These are phyloP conservation scores for Hippoglossus hippoglossus DNA, from an alignment of 2,797 vertebrate genomes.

Conservation along the genomic window DNA sequence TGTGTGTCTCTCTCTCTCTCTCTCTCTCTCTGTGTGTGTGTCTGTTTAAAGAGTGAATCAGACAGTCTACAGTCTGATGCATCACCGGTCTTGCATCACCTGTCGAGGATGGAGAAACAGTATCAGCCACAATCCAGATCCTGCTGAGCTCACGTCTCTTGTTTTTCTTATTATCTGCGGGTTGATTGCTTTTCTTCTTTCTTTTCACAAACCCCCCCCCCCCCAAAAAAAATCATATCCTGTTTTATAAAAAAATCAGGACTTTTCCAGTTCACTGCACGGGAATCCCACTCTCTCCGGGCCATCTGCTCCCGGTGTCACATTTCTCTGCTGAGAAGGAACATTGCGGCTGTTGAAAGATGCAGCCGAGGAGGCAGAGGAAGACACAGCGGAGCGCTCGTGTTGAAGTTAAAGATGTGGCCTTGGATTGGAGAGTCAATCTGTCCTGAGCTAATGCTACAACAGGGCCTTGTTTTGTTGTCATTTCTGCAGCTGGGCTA, in stretches of 20 bases:
- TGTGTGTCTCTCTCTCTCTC: no score
- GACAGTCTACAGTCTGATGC: slow-evolving; percentile 47
- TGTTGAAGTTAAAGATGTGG: slow-evolving; percentile 14
- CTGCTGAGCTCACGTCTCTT: background rate
- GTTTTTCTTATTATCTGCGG: slow-evolving; percentile 14
- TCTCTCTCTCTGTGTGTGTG: no score
- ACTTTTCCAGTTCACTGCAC: slow-evolving; percentile 42
- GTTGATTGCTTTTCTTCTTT: rapidly evolving
- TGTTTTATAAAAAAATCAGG: slow-evolving; percentile 32
- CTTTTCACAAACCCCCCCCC: background rate
- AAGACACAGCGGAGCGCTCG: no score
- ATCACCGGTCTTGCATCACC: slow-evolving; percentile 59
- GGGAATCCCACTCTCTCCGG: slow-evolving; percentile 45
- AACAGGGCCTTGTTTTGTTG: slow-evolving; percentile 20
- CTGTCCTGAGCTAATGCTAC: background rate
- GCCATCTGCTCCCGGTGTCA: slow-evolving; percentile 68
- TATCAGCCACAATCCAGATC: slow-evolving; percentile 2
- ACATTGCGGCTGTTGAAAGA: slow-evolving; percentile 63
- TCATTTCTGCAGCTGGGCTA: slow-evolving; percentile 26
- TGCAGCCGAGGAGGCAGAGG: slow-evolving; percentile 27
- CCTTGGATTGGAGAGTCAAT: background rate
- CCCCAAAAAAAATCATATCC: background rate
- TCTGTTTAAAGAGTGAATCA: slow-evolving; percentile 54
- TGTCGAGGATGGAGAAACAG: slow-evolving; percentile 25
- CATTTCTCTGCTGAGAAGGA: slow-evolving; percentile 64